Conservation (phyloP, 2,113 vertebrate genomes). For the Epinephelus moara region DNA sequence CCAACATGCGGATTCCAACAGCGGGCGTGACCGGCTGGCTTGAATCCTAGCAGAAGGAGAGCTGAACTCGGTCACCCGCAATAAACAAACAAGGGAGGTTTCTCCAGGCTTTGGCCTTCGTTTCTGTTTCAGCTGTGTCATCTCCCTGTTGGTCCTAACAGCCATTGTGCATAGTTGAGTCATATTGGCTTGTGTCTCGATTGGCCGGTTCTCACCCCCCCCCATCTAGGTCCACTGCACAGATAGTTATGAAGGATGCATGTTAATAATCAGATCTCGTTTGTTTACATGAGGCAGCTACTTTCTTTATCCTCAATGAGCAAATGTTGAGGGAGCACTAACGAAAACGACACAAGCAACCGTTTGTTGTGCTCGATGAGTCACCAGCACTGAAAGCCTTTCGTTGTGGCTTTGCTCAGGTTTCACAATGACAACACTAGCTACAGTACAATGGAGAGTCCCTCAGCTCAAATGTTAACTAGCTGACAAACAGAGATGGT, state of each 20-base stretch:
- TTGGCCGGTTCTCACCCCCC: constrained; percentile 19
- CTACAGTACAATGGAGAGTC: constrained; percentile 35
- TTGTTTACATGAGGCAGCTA: neutral
- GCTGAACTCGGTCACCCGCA: constrained; percentile 27
- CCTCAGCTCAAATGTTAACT: constrained; percentile 35
- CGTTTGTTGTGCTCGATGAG: constrained; percentile 11
- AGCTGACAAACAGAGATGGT: constrained; percentile 29
- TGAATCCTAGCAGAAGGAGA: constrained; percentile 3
- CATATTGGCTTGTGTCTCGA: constrained; percentile 36
- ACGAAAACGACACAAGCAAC: constrained; percentile 22
- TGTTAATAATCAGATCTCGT: constrained; percentile 10
- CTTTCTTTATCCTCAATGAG: constrained; percentile 12
- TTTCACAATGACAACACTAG: constrained; percentile 53
- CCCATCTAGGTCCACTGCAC: constrained; percentile 31
- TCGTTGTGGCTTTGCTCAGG: constrained; percentile 43
- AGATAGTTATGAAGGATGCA: constrained; percentile 24
- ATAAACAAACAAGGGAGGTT: constrained; percentile 51
- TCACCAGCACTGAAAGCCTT: constrained; percentile 40
- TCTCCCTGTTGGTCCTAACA: constrained; percentile 45
- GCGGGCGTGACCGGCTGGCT: constrained; percentile 23
- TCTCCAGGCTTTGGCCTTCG: constrained; percentile 25
- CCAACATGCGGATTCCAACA: constrained; percentile 23
- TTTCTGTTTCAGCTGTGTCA: constrained; percentile 22
- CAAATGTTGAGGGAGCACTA: constrained; percentile 1
- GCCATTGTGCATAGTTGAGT: constrained; percentile 69